Conservation (phyloP, 2,888 invertebrate species). For the Lepeophtheirus nordmannii region DNA sequence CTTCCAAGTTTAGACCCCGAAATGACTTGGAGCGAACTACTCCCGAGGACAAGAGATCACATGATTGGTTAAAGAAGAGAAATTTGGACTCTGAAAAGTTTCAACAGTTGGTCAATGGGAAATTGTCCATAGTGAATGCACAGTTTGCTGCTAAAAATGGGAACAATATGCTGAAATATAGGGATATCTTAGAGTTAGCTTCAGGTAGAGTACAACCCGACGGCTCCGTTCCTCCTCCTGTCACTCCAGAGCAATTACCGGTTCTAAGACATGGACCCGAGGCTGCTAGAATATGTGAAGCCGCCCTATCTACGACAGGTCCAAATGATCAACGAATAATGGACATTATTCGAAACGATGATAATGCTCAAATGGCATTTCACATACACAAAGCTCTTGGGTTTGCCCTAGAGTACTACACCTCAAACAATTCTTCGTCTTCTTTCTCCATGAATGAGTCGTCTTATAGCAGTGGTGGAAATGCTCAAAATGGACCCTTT, state of each 20-base stretch:
- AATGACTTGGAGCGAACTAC: conserved; percentile 9
- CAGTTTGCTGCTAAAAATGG: conserved; percentile 4
- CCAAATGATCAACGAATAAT: conserved; percentile 10
- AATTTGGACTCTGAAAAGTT: conserved; percentile 14
- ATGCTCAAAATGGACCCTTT: background rate
- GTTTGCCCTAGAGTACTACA: conserved; percentile 14
- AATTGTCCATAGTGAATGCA: conserved; percentile 4
- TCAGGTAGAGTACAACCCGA: background rate
- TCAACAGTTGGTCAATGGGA: conserved; percentile 17
- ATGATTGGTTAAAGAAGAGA: conserved; percentile 18
- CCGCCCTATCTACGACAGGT: background rate
- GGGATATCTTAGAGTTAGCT: background rate
- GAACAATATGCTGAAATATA: conserved; percentile 6
- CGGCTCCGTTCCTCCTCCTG: background rate
- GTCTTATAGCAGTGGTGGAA: background rate
- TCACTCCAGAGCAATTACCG: conserved; percentile 3
- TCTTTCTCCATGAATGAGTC: background rate
- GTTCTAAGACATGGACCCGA: conserved; percentile 18
- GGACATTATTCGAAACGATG: conserved; percentile 5
- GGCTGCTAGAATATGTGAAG: conserved; percentile 19
- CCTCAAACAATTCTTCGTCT: background rate
- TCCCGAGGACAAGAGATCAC: background rate
- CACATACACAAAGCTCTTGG: conserved; percentile 20
- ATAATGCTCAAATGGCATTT: conserved; percentile 22
- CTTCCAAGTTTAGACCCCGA: conserved; percentile 19